A percentile compares a stretch with the other conserved stretches of the same genome.
phyloP scores from a whole-genome alignment of 2,113 vertebrate genomes.

The Nansenia antarctica region DNA sequence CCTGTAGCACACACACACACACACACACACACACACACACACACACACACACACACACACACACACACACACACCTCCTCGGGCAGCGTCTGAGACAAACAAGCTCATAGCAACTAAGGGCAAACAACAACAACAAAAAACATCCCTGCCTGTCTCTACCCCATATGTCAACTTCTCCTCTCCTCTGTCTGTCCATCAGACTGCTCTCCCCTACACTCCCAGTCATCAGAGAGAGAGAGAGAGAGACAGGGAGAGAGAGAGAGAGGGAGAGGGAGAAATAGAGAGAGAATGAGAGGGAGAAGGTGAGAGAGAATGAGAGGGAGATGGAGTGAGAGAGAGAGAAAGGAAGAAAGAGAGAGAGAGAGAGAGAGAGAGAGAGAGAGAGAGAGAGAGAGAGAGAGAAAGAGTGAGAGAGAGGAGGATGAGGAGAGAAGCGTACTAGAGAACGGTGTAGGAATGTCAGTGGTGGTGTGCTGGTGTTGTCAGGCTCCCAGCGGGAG shows the following conservation, averaged over 20 bases:
- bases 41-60: too few species aligned
- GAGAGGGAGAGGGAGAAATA: not conserved
- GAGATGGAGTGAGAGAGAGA: not conserved
- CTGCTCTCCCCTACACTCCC: too few species aligned
- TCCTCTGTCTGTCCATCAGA: too few species aligned
- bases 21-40: too few species aligned
- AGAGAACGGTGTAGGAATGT: slow-evolving; percentile 32
- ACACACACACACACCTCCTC: too few species aligned
- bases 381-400: not conserved
- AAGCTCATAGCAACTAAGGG: too few species aligned
- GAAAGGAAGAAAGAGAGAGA: not conserved
- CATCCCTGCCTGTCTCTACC: too few species aligned
- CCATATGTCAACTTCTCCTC: too few species aligned
- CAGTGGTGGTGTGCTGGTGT: slow-evolving; percentile 30
- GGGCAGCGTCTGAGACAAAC: too few species aligned
- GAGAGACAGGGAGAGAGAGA: not conserved
- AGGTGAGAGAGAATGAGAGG: not conserved
- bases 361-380: not conserved
- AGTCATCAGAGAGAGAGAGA: not conserved
- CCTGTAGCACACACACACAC: too few species aligned
- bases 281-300: not conserved
- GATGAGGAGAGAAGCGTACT: too few species aligned
- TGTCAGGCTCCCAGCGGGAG: slow-evolving; percentile 30
- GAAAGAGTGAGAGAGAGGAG: not conserved
- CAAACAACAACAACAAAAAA: too few species aligned